Evolutionary conservation across 1,140 invertebrate species (phyloP), one percentile per base, ranked within the genome.

Genomic region (Chrysoperla carnea): DNA sequence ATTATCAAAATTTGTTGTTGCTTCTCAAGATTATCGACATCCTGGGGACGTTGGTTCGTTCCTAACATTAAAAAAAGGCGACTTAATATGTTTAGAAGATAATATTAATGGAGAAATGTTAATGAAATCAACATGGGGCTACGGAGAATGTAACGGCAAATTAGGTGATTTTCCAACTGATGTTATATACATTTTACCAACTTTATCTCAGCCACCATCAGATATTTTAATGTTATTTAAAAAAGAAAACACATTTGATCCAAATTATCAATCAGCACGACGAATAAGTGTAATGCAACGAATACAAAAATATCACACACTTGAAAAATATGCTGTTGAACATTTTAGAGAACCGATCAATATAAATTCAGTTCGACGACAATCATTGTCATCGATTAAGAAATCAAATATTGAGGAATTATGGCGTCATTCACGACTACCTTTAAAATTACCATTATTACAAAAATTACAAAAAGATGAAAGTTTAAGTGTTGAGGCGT

Each of bases 91-190:
- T 13, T 63, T 94, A 27, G 73, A 83, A 36, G 77, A 84, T 45
- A 75, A 78, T 46, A 72, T 72, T 31, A 78, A 64, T 8, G 87
- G 87, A 6, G 78, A 88, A 54, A 70, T 70, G 1, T 63, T 90
- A 6, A 71, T 82, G 66, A 78, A 68, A 51, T 75, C 72, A 27
- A 74, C 76, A 27, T 87, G 78, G 81, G 84, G 77, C 59, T 73
- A 72, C 52, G 88, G 76, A 44, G 59, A 68, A 49, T 70, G 73
- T 41, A 80, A 81, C 45, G 73, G 71, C 6, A 64, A 76, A 45
- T 67, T 71, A 53, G 91, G 90, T 8, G 74, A 89, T 51, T 92
- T 95, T 62, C 81, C 84, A 1, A 78, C 82, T 2, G 86, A 93
- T 53, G 77, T 73, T 58, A 81, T 94, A 9, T 87, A 90, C 52